phyloP scores from a whole-genome alignment of 2,797 vertebrate genomes.

The Meriones psammophilus region DNA sequence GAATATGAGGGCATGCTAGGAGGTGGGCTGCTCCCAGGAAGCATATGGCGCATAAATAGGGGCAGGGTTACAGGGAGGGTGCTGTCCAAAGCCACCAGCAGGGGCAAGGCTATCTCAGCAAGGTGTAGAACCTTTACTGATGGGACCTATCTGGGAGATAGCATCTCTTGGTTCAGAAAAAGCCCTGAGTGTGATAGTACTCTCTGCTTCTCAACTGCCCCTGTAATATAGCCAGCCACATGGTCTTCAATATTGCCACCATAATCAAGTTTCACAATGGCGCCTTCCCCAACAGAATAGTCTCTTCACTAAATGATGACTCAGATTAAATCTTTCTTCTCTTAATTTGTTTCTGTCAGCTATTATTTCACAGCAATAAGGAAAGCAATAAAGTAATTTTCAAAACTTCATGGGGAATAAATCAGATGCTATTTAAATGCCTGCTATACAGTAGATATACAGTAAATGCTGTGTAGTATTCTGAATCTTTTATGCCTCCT shows the following conservation, averaged over 20 bases:
- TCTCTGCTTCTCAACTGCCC: neutral
- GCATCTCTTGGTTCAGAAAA: no score
- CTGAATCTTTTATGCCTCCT: neutral
- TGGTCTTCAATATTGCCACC: neutral
- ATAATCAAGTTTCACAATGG: neutral
- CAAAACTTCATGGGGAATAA: neutral
- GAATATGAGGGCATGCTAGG: neutral
- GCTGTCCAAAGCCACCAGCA: neutral
- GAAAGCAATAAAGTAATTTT: neutral
- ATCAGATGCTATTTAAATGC: neutral
- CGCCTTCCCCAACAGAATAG: neutral
- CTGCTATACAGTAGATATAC: neutral
- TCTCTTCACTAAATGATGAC: neutral
- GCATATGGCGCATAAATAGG: neutral
- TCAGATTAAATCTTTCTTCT: neutral
- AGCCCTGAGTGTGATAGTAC: neutral
- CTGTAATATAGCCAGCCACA: neutral
- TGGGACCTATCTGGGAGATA: rapidly evolving
- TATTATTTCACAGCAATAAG: neutral
- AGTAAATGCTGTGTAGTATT: neutral
- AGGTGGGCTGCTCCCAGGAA: neutral
- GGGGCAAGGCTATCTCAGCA: no score
- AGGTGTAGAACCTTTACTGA: neutral
- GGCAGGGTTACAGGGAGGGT: neutral
- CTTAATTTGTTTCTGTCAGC: neutral